Evolutionary conservation across 2,888 invertebrate species (phyloP), one percentile per base, ranked within the genome.

Genomic region (Aphidius colemani): DNA sequence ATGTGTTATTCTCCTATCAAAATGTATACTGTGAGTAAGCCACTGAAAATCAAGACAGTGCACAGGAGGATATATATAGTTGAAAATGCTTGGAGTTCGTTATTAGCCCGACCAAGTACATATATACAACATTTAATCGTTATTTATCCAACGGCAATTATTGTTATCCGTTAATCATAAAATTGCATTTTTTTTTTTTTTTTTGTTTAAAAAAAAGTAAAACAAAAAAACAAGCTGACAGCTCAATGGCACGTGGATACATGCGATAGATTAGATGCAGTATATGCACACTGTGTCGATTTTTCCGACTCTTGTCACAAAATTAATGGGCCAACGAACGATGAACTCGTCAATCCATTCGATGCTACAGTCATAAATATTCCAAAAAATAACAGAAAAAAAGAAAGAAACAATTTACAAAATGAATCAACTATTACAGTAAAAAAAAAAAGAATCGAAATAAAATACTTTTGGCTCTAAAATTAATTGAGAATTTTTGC

Each of bases 41-140:
- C 45, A 45, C 45, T 8, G 3, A 45, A 9, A 9, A 9, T 6
- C 3, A 9, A 45, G 6, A 45, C 6, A 45, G 45, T 10, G 6
- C 30, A 30, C 30, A 45, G 7, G 7, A 67, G 73, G 72, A 74
- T 72, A 74, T 75, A 75, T 71, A 71, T 73, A 69, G 67, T 70
- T 74, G 72, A 73, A 74, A 72, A 66, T 11, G 41, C 69, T 70
- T 65, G 73, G 69, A 70, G 69, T 67, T 67, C 71, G 72, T 74
- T 77, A 76, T 76, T 75, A 76, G 74, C 70, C 73, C 70, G 69
- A 70, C 66, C n/a, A 43, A 49, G 49, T 49, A 66, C 64, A 66
- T 70, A 67, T 68, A 67, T 66, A 67, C 68, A 48, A 48, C 10
- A 13, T 48, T 11, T 48, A 13, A 48, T 61, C 48, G 48, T 13